A percentile compares a stretch with the other conserved stretches of the same genome.
phyloP scores from a whole-genome alignment of 2,113 vertebrate genomes.

The Tichodroma muraria region DNA sequence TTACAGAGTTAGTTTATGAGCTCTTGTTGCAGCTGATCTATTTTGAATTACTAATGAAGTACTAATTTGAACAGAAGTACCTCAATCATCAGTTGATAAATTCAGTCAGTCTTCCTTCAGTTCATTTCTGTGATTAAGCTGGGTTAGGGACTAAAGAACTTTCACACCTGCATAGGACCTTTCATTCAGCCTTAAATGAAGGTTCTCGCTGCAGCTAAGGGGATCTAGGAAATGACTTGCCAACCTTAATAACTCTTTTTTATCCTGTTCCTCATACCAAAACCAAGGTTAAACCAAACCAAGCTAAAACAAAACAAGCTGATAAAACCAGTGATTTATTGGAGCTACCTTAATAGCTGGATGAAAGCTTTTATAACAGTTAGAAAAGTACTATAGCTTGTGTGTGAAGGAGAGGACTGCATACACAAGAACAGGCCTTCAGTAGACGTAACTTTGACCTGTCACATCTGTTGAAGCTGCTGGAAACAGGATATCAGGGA shows the following conservation, averaged over 20 bases:
- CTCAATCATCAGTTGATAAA: not conserved
- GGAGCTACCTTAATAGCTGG: not conserved
- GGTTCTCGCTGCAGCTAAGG: not conserved
- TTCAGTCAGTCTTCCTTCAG: not conserved
- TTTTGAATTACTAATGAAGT: slow-evolving; percentile 10
- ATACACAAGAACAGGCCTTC: not conserved
- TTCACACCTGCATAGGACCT: not conserved
- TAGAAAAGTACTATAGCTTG: not conserved
- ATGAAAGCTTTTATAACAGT: not conserved
- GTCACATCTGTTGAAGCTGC: not conserved
- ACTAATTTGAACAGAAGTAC: not conserved
- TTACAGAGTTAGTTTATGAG: not conserved
- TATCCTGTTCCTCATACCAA: not conserved
- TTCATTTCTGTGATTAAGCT: not conserved
- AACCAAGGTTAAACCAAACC: not conserved
- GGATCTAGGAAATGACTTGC: not conserved
- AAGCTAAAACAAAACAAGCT: not conserved
- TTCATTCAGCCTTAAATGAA: not conserved
- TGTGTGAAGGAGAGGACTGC: not conserved
- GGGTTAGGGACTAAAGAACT: not conserved
- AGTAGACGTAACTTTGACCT: accelerated
- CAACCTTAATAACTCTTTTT: not conserved
- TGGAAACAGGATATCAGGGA: not conserved
- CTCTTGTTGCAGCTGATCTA: not conserved
- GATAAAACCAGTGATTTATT: not conserved